Percentiles rank a stretch among this genome's conserved stretches.
phyloP scores from a whole-genome alignment of 1,140 invertebrate species.

The Gryon sp. region DNA sequence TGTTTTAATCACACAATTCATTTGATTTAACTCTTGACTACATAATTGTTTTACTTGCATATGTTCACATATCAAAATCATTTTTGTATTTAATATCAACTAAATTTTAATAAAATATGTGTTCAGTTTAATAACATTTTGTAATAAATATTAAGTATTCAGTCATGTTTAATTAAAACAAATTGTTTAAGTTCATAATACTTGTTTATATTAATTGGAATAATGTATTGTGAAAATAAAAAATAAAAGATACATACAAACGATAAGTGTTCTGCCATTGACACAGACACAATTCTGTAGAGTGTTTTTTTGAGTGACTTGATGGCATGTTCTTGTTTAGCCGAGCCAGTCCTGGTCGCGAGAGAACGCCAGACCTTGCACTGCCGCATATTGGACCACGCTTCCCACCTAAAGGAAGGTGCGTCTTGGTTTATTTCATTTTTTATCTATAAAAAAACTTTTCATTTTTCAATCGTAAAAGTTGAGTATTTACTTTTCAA shows the following conservation, averaged over 20 bases:
- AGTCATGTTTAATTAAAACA: too few relatives aligned
- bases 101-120: too few relatives aligned
- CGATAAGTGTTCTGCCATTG: slow-evolving; percentile 6
- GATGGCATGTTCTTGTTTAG: slow-evolving; percentile 85
- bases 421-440: slow-evolving; percentile 71
- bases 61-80: too few relatives aligned
- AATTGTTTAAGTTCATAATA: too few relatives aligned
- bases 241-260: too few relatives aligned
- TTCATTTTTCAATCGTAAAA: slow-evolving; percentile 9
- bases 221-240: neutral
- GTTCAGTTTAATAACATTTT: too few relatives aligned
- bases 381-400: slow-evolving; percentile 92
- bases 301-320: slow-evolving; percentile 79
- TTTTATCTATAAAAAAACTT: slow-evolving; percentile 25
- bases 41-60: too few relatives aligned
- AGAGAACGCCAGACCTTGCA: slow-evolving; percentile 87
- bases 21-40: too few relatives aligned
- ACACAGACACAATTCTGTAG: slow-evolving; percentile 65
- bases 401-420: slow-evolving; percentile 90
- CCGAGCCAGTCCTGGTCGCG: slow-evolving; percentile 90
- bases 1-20: too few relatives aligned
- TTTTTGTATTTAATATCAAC: too few relatives aligned
- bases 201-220: too few relatives aligned
- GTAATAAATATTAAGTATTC: neutral
- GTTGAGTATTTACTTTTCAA: too few relatives aligned